phyloP scores from a whole-genome alignment of 2,797 vertebrate genomes.

The Neomorphus geoffroyi region DNA sequence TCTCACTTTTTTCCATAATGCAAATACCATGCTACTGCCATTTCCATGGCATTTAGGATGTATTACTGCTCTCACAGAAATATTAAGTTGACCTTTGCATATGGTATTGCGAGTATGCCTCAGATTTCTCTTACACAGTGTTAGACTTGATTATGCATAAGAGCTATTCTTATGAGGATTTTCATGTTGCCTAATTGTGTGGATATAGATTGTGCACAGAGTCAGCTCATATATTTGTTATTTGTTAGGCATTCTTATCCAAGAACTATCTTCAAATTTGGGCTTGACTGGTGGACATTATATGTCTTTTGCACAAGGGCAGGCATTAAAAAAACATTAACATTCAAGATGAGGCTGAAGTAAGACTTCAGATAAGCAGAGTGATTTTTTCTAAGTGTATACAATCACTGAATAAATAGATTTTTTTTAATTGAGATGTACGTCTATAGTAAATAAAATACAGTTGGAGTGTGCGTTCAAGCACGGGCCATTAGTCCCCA shows the following conservation, averaged over 20 bases:
- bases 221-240: background rate
- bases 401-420: accelerated
- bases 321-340: background rate
- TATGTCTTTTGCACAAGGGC: background rate
- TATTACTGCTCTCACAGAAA: constrained; percentile 18
- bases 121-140: background rate
- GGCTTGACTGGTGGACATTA: background rate
- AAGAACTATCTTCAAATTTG: background rate
- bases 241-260: background rate
- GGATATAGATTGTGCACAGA: background rate
- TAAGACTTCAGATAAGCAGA: background rate
- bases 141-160: background rate
- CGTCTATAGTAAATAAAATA: background rate
- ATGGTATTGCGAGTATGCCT: background rate
- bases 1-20: background rate
- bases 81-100: constrained; percentile 36
- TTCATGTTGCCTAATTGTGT: background rate
- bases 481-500: background rate
- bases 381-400: background rate
- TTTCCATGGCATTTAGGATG: constrained; percentile 29
- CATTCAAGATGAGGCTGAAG: background rate
- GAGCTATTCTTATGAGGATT: background rate
- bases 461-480: background rate
- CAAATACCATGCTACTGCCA: background rate
- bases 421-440: background rate